phyloP scores from a whole-genome alignment of 2,888 invertebrate species.

The Biston betularia region DNA sequence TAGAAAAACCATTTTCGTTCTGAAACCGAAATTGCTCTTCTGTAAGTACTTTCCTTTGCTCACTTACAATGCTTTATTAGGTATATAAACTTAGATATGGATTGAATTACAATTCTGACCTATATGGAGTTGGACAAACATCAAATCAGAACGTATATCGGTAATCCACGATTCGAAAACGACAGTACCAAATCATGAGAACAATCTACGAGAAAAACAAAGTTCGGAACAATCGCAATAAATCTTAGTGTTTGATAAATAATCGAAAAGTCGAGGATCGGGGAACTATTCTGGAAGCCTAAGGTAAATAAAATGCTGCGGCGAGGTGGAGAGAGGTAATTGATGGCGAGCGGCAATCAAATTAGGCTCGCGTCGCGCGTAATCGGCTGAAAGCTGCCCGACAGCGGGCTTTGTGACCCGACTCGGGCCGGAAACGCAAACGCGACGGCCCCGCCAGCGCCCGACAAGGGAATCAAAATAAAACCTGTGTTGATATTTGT shows the following conservation, averaged over 20 bases:
- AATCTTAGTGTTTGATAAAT: constrained; percentile 65
- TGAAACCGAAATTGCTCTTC: constrained; percentile 12
- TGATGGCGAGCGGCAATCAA: constrained; percentile 82
- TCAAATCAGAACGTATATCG: constrained; percentile 22
- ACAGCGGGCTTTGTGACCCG: constrained; percentile 73
- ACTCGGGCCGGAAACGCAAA: constrained; percentile 48
- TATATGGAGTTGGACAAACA: constrained; percentile 6
- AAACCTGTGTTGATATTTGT: constrained; percentile 11
- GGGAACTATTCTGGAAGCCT: constrained; percentile 39
- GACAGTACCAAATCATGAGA: constrained; percentile 38
- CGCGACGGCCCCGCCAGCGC: constrained; percentile 22
- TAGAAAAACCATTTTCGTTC: constrained; percentile 23
- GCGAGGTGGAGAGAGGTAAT: constrained; percentile 66
- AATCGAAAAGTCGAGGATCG: constrained; percentile 58
- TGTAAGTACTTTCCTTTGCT: not conserved
- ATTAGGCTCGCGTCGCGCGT: constrained; percentile 81
- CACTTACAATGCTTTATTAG: constrained; percentile 9
- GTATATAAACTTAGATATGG: not conserved
- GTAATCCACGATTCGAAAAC: constrained; percentile 24
- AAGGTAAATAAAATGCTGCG: constrained; percentile 76
- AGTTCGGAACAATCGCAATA: constrained; percentile 61
- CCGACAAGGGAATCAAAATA: not conserved
- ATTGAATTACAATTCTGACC: constrained; percentile 4
- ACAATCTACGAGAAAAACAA: constrained; percentile 63
- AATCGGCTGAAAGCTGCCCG: constrained; percentile 83